Evolutionary conservation across 1,140 invertebrate genomes (phyloP).

Genomic region (Drosophila ohnishii): DNA sequence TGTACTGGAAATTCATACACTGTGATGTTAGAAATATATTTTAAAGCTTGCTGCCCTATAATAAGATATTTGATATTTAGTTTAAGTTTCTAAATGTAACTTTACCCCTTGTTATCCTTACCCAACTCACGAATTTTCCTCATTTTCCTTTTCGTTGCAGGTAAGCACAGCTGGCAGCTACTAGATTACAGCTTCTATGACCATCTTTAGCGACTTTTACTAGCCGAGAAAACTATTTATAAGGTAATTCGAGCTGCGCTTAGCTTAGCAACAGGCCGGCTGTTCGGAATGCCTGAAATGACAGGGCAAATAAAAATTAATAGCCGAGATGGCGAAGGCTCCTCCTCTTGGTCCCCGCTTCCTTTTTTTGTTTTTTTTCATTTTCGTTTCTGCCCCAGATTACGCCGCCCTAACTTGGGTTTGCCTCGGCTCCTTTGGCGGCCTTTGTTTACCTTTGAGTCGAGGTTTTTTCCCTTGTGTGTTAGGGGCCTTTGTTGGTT

Average conservation of each 20-base stretch:
- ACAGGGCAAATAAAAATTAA: slow-evolving; percentile 77
- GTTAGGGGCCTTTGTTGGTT: slow-evolving; percentile 64
- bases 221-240: slow-evolving; percentile 67
- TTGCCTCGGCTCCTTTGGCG: slow-evolving; percentile 61
- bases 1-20: background rate
- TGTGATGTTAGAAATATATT: background rate
- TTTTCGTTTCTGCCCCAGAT: slow-evolving; percentile 20
- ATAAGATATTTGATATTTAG: background rate
- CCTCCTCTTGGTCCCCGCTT: background rate
- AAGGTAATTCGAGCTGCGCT: slow-evolving; percentile 65
- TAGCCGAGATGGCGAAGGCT: slow-evolving; percentile 50
- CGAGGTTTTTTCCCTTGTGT: slow-evolving; percentile 53
- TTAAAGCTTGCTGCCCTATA: background rate
- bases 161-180: slow-evolving; percentile 36
- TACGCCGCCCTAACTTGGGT: slow-evolving; percentile 36
- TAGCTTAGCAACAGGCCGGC: slow-evolving; percentile 59
- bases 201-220: slow-evolving; percentile 57
- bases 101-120: background rate
- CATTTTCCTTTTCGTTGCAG: slow-evolving; percentile 33
- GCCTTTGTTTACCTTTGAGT: slow-evolving; percentile 71
- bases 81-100: background rate
- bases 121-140: slow-evolving; percentile 18
- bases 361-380: background rate
- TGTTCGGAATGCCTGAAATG: slow-evolving; percentile 66
- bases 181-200: slow-evolving; percentile 3